These are phyloP conservation scores for Dendrocincla fuliginosa DNA, from an alignment of 2,797 vertebrate genomes.

Conservation along the genomic window DNA sequence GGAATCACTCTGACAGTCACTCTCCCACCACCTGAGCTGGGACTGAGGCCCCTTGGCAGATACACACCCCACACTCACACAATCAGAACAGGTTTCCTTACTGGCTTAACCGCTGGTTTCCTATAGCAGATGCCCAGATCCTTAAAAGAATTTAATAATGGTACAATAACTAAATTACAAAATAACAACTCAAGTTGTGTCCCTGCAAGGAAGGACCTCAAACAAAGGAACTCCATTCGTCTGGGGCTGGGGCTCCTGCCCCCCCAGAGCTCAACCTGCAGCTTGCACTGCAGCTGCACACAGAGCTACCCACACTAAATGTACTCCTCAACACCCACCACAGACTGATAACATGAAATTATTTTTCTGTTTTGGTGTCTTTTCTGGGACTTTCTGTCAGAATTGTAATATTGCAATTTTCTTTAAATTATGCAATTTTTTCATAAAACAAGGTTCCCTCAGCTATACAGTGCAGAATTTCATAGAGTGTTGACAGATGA, in stretches of 20 bases:
- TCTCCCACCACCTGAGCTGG: neutral
- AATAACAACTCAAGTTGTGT: neutral
- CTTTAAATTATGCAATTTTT: neutral
- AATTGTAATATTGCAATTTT: neutral
- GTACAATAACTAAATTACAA: neutral
- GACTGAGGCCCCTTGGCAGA: neutral
- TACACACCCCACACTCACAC: neutral
- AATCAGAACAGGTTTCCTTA: neutral
- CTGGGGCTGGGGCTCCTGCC: accelerated
- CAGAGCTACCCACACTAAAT: neutral
- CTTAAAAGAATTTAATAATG: neutral
- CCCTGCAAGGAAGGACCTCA: accelerated
- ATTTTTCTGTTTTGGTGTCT: neutral
- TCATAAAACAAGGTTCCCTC: neutral
- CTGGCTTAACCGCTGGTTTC: neutral
- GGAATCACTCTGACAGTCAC: neutral
- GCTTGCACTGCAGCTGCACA: neutral
- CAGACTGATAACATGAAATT: neutral
- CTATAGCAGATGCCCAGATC: neutral
- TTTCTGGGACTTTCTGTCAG: neutral
- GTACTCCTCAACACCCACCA: neutral
- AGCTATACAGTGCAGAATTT: neutral
- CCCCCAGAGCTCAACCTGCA: neutral
- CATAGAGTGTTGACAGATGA: neutral
- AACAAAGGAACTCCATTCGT: neutral